phyloP scores from a whole-genome alignment of 2,888 invertebrate species.

The Drosophila limbata region DNA sequence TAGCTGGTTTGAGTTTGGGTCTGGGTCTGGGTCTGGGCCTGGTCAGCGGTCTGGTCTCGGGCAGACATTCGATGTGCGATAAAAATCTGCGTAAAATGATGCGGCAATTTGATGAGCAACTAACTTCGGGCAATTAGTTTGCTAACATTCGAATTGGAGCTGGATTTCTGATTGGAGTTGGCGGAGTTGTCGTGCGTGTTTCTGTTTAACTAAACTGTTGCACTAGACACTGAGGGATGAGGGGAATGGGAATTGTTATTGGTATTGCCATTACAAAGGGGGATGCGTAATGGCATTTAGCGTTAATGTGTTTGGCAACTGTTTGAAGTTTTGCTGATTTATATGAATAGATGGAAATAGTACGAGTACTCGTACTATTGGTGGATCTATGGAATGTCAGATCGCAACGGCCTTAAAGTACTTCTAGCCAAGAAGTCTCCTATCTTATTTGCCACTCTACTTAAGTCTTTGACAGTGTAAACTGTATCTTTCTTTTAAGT shows the following conservation, averaged over 20 bases:
- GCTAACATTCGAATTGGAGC: conserved; percentile 36
- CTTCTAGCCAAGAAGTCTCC: neutral
- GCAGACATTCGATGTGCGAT: conserved; percentile 57
- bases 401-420: neutral
- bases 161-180: conserved; percentile 21
- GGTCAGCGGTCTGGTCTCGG: conserved; percentile 27
- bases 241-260: conserved; percentile 23
- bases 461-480: conserved; percentile 36
- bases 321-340: conserved; percentile 45
- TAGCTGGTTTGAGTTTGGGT: conserved; percentile 9
- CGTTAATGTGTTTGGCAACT: conserved; percentile 57
- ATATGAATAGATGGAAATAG: conserved; percentile 17
- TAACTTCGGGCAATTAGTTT: conserved; percentile 78
- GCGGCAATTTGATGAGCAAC: conserved; percentile 81
- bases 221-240: conserved; percentile 9
- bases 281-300: conserved; percentile 50
- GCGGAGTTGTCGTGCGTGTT: conserved; percentile 45
- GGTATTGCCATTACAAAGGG: conserved; percentile 13
- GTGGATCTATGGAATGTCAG: neutral
- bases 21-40: conserved; percentile 22
- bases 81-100: conserved; percentile 79
- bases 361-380: neutral
- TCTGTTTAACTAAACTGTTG: conserved; percentile 52
- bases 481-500: conserved; percentile 13
- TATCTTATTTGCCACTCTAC: conserved; percentile 20